Percentiles rank a stretch among this genome's conserved stretches.
phyloP scores from a whole-genome alignment of 2,888 invertebrate genomes.

The Charanyca ferruginea region DNA sequence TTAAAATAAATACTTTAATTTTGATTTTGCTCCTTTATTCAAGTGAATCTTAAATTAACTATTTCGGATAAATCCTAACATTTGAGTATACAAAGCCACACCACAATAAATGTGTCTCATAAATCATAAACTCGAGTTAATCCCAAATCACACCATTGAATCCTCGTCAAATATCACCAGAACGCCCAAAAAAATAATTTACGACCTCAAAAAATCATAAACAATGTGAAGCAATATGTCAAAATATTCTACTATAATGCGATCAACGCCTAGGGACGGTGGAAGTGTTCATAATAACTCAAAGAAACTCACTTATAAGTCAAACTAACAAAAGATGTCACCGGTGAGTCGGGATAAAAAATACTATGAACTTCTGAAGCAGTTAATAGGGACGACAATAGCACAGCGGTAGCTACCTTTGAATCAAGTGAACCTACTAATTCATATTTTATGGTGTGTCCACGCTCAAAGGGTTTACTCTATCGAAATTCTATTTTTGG shows the following conservation, averaged over 20 bases:
- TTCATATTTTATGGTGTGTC: constrained; percentile 82
- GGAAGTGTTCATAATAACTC: constrained; percentile 75
- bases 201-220: constrained; percentile 81
- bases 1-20: no score
- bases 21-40: no score
- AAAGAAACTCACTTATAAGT: constrained; percentile 77
- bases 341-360: constrained; percentile 78
- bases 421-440: constrained; percentile 81
- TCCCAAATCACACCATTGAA: constrained; percentile 79
- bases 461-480: constrained; percentile 76
- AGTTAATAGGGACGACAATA: constrained; percentile 87
- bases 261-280: constrained; percentile 75
- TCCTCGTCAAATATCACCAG: constrained; percentile 81
- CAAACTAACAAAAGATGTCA: constrained; percentile 79
- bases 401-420: constrained; percentile 77
- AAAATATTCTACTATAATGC: constrained; percentile 87
- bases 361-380: constrained; percentile 89
- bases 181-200: constrained; percentile 81
- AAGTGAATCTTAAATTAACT: constrained; percentile 9
- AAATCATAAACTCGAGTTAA: constrained; percentile 84
- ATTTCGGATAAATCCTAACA: constrained; percentile 29
- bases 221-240: constrained; percentile 89
- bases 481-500: constrained; percentile 68
- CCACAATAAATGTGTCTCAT: constrained; percentile 73
- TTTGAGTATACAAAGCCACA: constrained; percentile 47